phyloP scores from a whole-genome alignment of 2,888 invertebrate genomes.

The Malthinus seriepunctatus region DNA sequence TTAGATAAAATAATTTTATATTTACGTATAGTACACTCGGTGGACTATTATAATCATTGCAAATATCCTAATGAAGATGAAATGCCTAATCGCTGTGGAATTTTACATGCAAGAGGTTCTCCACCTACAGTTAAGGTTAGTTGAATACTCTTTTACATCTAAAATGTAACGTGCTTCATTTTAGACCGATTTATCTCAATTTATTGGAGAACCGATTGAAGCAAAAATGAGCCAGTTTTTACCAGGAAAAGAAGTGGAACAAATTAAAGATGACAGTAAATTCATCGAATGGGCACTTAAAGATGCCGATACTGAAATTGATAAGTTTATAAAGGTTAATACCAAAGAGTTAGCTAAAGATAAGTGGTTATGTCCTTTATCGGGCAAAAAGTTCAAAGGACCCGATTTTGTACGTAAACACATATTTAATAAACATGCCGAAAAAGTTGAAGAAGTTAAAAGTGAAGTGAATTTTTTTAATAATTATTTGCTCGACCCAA shows the following conservation, averaged over 20 bases:
- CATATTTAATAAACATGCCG: slow-evolving; percentile 95
- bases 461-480: slow-evolving; percentile 98
- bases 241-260: slow-evolving; percentile 74
- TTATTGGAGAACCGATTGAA: slow-evolving; percentile 81
- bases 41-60: slow-evolving; percentile 98
- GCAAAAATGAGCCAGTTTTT: slow-evolving; percentile 87
- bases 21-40: slow-evolving; percentile 94
- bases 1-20: slow-evolving; percentile 85
- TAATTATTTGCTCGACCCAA: slow-evolving; percentile 92
- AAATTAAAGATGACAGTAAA: slow-evolving; percentile 60
- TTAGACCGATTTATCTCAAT: slow-evolving; percentile 70
- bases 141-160: neutral
- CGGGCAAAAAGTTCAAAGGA: slow-evolving; percentile 98
- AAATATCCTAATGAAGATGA: slow-evolving; percentile 99
- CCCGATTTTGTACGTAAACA: slow-evolving; percentile 99
- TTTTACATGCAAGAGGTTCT: slow-evolving; percentile 94
- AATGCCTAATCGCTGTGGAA: slow-evolving; percentile 99
- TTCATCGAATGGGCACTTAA: slow-evolving; percentile 50
- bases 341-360: slow-evolving; percentile 97
- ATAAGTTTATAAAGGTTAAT: slow-evolving; percentile 94
- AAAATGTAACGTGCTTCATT: slow-evolving; percentile 16
- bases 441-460: slow-evolving; percentile 96
- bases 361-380: slow-evolving; percentile 98
- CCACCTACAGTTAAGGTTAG: slow-evolving; percentile 78
- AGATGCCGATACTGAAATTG: slow-evolving; percentile 74